Conservation (phyloP, 2,888 invertebrate species). For the Conomelus anceps region DNA sequence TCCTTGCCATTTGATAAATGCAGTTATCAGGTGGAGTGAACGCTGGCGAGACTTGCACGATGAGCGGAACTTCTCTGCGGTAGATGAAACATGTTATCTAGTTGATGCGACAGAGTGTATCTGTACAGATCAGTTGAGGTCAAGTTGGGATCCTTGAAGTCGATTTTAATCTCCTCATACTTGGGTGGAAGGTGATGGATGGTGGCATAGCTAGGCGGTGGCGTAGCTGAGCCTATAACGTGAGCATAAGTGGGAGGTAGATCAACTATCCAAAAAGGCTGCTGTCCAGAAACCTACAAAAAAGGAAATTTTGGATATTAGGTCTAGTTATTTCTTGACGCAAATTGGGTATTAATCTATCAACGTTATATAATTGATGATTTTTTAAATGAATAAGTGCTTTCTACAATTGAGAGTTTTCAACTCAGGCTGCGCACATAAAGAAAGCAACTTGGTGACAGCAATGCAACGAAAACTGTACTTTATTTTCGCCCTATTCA, state of each 20-base stretch:
- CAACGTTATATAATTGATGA: too few relatives aligned
- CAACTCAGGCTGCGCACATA: too few relatives aligned
- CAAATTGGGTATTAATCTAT: too few relatives aligned
- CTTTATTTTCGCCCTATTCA: too few relatives aligned
- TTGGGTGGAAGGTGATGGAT: background rate
- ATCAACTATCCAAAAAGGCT: background rate
- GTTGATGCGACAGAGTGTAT: background rate
- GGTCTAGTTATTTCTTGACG: too few relatives aligned
- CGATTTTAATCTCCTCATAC: background rate
- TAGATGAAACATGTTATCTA: background rate
- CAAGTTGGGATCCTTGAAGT: background rate
- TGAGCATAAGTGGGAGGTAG: background rate
- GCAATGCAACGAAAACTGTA: too few relatives aligned
- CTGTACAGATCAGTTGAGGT: background rate
- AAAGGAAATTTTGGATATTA: too few relatives aligned
- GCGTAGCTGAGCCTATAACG: background rate
- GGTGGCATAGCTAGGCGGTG: background rate
- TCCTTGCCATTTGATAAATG: too few relatives aligned
- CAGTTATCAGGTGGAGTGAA: background rate
- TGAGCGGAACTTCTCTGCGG: background rate
- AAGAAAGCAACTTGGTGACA: too few relatives aligned
- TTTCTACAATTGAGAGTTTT: too few relatives aligned
- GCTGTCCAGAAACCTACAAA: background rate
- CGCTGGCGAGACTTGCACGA: background rate
- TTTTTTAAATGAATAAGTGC: too few relatives aligned